Evolutionary conservation across 2,888 invertebrate species (phyloP).

Genomic region (Drosophila nigritarsus): DNA sequence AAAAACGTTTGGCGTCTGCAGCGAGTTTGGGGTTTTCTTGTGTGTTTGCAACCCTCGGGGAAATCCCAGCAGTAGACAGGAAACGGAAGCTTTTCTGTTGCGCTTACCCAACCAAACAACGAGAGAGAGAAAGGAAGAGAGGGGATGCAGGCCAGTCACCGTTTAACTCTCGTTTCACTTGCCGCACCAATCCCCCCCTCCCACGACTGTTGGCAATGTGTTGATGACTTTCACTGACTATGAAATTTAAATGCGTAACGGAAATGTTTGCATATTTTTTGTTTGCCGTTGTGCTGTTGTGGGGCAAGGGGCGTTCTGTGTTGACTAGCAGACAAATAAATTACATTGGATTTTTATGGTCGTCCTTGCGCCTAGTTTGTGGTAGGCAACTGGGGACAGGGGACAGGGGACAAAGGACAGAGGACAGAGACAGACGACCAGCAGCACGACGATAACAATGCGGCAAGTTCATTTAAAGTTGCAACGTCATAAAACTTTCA

Average conservation of each 20-base stretch:
- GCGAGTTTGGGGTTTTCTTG: conserved; percentile 31
- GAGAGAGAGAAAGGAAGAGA: background rate
- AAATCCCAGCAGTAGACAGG: conserved; percentile 82
- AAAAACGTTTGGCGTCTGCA: conserved; percentile 43
- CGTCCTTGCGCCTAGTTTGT: conserved; percentile 77
- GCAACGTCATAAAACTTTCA: conserved; percentile 71
- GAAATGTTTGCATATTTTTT: conserved; percentile 68
- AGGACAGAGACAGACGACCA: conserved; percentile 4
- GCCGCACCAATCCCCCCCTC: background rate
- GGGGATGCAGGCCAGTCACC: conserved; percentile 22
- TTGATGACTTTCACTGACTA: conserved; percentile 82
- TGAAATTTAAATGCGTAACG: conserved; percentile 81
- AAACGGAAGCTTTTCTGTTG: conserved; percentile 82
- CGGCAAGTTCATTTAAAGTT: conserved; percentile 74
- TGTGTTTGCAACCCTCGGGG: conserved; percentile 71
- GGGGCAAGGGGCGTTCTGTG: conserved; percentile 11
- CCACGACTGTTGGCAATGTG: conserved; percentile 59
- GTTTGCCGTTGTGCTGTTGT: conserved; percentile 12
- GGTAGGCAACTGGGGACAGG: conserved; percentile 59
- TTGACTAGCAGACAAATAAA: conserved; percentile 73
- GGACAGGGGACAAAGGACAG: conserved; percentile 23
- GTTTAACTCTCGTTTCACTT: conserved; percentile 55
- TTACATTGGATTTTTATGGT: conserved; percentile 72
- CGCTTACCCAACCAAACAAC: conserved; percentile 28
- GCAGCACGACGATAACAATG: conserved; percentile 46